These are phyloP conservation scores for Sinocyclocheilus rhinocerous DNA, from an alignment of 2,113 vertebrate species.

Conservation along the genomic window DNA sequence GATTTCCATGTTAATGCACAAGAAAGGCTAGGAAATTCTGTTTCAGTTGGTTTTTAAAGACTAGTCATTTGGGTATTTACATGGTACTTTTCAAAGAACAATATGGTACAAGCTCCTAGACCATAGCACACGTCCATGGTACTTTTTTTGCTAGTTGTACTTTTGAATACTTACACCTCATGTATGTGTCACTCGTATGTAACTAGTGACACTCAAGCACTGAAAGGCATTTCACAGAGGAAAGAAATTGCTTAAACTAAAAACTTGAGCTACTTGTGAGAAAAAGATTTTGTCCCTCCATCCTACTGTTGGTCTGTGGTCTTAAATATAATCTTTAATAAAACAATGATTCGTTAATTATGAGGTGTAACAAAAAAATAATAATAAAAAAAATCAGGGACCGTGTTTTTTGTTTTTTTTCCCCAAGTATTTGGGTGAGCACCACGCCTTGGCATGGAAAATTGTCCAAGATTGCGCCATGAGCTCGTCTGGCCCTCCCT, in stretches of 20 bases:
- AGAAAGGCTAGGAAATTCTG: neutral
- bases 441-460: constrained; percentile 38
- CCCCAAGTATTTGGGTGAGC: neutral
- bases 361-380: neutral
- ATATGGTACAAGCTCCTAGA: neutral
- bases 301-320: neutral
- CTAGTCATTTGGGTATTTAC: neutral
- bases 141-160: neutral
- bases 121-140: neutral
- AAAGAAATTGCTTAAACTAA: neutral
- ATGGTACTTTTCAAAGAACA: neutral
- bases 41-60: neutral
- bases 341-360: constrained; percentile 16
- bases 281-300: neutral
- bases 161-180: neutral
- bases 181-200: neutral
- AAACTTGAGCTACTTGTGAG: neutral
- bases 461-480: constrained; percentile 17
- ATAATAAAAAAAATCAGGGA: neutral
- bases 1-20: neutral
- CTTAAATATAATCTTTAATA: neutral
- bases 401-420: no score
- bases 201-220: neutral
- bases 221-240: neutral
- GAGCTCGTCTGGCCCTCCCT: constrained; percentile 18